phyloP scores from a whole-genome alignment of 2,888 invertebrate genomes.

The Volucella zonaria region DNA sequence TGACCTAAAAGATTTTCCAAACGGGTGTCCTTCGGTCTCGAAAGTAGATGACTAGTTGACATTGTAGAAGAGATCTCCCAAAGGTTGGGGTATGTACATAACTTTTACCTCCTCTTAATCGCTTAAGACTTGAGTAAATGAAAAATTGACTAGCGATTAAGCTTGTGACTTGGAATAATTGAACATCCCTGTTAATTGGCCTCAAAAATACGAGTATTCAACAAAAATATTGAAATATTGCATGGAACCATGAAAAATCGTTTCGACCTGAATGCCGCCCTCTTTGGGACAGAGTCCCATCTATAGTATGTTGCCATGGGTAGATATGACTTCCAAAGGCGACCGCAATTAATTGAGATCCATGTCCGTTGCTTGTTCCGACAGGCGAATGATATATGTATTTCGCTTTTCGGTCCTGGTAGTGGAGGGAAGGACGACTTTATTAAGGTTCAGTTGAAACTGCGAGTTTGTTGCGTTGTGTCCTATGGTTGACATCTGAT shows the following conservation, averaged over 20 bases:
- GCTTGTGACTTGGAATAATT: slow-evolving; percentile 25
- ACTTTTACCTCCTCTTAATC: too few species aligned
- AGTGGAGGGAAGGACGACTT: slow-evolving; percentile 2
- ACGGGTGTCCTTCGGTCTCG: slow-evolving; percentile 2
- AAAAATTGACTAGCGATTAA: slow-evolving; percentile 39
- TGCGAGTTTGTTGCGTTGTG: not conserved
- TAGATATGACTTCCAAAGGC: not conserved
- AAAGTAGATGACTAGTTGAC: too few species aligned
- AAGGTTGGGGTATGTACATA: too few species aligned
- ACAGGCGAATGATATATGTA: slow-evolving; percentile 27
- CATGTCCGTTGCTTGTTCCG: slow-evolving; percentile 7
- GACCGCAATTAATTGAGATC: slow-evolving; percentile 44
- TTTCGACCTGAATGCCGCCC: too few species aligned
- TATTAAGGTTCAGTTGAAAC: slow-evolving; percentile 15
- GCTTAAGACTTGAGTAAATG: slow-evolving; percentile 20
- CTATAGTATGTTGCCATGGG: not conserved
- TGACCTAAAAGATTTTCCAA: slow-evolving; percentile 58
- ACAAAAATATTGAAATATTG: too few species aligned
- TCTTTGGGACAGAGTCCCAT: too few species aligned
- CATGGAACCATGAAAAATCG: too few species aligned
- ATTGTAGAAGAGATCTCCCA: too few species aligned
- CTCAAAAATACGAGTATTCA: slow-evolving; percentile 17
- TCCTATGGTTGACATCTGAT: slow-evolving; percentile 32
- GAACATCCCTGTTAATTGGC: slow-evolving; percentile 40
- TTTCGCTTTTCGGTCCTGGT: not conserved